Base-by-base conservation (phyloP, 2,888 invertebrate genomes). In the Hypercompe scribonia region DNA sequence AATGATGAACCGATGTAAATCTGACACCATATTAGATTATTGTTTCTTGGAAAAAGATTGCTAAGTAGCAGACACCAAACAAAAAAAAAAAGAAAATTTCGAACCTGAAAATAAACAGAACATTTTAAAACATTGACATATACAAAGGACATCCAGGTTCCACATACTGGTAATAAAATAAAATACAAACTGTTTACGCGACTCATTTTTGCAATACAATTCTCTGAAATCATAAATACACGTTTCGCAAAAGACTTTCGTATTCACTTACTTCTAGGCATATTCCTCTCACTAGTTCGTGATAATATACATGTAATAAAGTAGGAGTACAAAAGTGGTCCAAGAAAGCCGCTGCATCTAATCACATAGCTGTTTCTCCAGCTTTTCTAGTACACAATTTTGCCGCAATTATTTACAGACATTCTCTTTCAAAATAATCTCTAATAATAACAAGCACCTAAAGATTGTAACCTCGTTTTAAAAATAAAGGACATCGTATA, bases 391-490 rank as follows among this genome's bases (percentile, higher is more conserved):
- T 7, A 18, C 34, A 21, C 34, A 2, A 54, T n/a, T 58, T 34
- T 31, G 10, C 31, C 28, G 21, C n/a, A 31, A 69, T 73, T 68
- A 61, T 65, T 69, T 39, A 58, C 69, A 69, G 28, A 69, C 42
- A 54, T 68, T 68, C 68, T 68, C 36, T 68, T 39, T n/a, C 42
- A 18, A 73, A 58, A 68, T 42, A 65, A 69, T 73, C 58, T 68
- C 68, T 64, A 24, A 61, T 68, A 54, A 65, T 54, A 68, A 72
- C 63, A 36, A 50, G n/a, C 15, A 15, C n/a, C n/a, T 58, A 28
- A 58, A 28, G 28, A 15, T 31, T 18, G 18, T 18, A 31, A 31
- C 61, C 15, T 31, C 18, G 31, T 61, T 61, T 28, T 61, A 18
- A 18, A 61, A 31, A 61, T 15, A 31, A 31, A 18, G 1, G 1